phyloP scores from a whole-genome alignment of 2,888 invertebrate genomes.

The Drosophila picticornis region DNA sequence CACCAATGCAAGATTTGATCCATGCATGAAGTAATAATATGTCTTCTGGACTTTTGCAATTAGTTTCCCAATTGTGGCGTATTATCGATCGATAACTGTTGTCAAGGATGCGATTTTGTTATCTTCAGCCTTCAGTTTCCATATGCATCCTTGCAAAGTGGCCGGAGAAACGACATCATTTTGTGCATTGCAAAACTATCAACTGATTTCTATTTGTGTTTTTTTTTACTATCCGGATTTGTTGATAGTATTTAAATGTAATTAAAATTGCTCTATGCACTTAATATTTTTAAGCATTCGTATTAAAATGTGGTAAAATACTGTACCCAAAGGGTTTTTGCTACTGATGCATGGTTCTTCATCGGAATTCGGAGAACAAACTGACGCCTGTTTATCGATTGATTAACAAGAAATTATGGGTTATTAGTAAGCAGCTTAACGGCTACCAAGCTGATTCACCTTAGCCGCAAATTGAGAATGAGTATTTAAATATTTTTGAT shows the following conservation, averaged over 20 bases:
- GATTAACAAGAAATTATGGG: slow-evolving; percentile 32
- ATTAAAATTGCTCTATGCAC: background rate
- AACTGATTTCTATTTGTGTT: background rate
- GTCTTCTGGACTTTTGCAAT: background rate
- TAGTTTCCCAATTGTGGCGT: background rate
- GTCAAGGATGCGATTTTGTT: background rate
- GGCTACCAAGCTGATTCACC: slow-evolving; percentile 12
- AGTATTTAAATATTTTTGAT: slow-evolving; percentile 29
- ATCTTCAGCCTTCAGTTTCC: background rate
- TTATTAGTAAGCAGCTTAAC: slow-evolving; percentile 32
- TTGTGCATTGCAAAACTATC: background rate
- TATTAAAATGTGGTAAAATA: background rate
- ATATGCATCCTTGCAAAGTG: background rate
- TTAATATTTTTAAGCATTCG: background rate
- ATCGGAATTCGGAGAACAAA: slow-evolving; percentile 8
- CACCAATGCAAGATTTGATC: background rate
- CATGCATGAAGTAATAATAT: background rate
- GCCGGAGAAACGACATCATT: background rate
- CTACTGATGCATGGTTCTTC: background rate
- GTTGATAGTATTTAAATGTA: background rate
- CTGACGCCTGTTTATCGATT: slow-evolving; percentile 13
- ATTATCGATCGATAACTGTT: background rate
- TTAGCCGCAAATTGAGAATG: slow-evolving; percentile 12
- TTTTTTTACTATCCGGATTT: background rate
- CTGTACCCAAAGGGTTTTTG: background rate